Conservation (phyloP, 2,113 vertebrate species). For the Rhombomys opimus region DNA sequence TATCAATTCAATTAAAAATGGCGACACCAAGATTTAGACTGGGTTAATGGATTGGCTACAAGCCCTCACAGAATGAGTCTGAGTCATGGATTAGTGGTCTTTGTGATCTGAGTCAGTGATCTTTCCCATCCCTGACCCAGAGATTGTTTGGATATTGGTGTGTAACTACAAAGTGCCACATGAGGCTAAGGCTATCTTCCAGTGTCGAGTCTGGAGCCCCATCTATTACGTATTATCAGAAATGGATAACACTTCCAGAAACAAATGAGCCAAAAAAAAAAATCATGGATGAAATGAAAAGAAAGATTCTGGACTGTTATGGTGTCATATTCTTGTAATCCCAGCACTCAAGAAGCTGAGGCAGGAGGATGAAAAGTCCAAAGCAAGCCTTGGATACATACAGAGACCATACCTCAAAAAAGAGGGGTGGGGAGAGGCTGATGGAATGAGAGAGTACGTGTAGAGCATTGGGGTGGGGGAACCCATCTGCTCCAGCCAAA, state of each 20-base stretch:
- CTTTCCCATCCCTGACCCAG: not conserved
- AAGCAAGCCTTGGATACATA: not conserved
- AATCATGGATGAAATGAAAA: not conserved
- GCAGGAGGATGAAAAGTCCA: not conserved
- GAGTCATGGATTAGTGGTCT: not conserved
- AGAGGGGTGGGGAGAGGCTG: not conserved
- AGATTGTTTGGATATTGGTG: not conserved
- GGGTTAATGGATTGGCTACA: not conserved
- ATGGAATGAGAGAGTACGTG: not conserved
- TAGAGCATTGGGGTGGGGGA: too few relatives aligned
- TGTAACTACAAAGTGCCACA: not conserved
- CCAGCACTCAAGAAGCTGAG: not conserved
- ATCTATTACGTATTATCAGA: not conserved
- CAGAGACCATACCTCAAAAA: not conserved
- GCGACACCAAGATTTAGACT: not conserved
- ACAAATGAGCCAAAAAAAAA: not conserved
- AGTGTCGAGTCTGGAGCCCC: not conserved
- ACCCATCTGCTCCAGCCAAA: constrained; percentile 46
- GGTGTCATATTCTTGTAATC: not conserved
- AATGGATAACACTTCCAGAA: not conserved
- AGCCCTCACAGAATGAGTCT: not conserved
- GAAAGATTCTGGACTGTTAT: not conserved
- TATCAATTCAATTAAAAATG: not conserved
- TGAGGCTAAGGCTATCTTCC: not conserved
- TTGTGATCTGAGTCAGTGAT: too few relatives aligned